Evolutionary conservation across 2,888 invertebrate species (phyloP), one percentile per base, ranked within the genome.

Genomic region (Clivina fossor): DNA sequence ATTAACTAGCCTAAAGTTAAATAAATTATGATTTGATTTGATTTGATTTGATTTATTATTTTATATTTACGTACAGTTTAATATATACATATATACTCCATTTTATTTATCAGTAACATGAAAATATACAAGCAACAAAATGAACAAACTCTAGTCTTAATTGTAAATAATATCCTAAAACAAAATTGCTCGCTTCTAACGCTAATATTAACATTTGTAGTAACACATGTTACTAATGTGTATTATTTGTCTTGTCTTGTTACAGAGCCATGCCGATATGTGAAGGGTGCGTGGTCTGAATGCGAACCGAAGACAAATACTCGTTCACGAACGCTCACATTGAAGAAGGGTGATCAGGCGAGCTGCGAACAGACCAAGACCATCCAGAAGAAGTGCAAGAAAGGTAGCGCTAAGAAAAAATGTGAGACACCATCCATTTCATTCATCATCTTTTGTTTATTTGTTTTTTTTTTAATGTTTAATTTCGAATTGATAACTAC

Each of bases 351-450:
- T 30, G 90, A 90, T 71, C 77, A 80, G 33, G 80, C 84, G 59
- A 82, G 81, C 64, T 93, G 93, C 74, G 90, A 91, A 71, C 83
- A 82, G 62, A 84, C 86, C 65, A 91, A 90, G 78, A 89, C 85
- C 59, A 88, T 93, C 65, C 88, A 90, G 74, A 92, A 92, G 78
- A 92, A 91, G 70, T 93, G 93, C 84, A 93, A 91, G 79, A 92
- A 91, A 83, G 89, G 92, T 90, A 77, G 44, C 53, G 26, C 53
- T 35, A 51, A 53, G 44, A n/a, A n/a, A n/a, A 53, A 53, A 53
- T 53, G 53, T 53, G 53, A 53, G 53, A 53, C 40, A 49, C 5
- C 35, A 35, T 16, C 32, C 47, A 47, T 47, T 24, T 22, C 46
- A 46, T 46, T 30, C 20, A 13, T 33, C 47, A 47, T 47, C 22